Base-by-base conservation (phyloP, 2,888 invertebrate genomes). In the Epiblema foenella region DNA sequence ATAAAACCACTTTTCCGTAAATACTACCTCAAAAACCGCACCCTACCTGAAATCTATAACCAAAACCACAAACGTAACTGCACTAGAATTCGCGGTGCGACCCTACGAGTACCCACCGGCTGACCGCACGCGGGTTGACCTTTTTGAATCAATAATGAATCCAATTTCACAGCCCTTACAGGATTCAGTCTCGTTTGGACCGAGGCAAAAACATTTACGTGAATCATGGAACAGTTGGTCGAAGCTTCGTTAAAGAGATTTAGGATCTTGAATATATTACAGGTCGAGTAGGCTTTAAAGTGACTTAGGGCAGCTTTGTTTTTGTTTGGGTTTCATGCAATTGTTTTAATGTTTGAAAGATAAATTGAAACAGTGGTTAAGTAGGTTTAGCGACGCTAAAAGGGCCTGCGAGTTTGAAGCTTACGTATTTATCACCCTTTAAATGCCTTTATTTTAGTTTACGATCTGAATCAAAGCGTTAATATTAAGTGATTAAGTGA, bases 141-240 rank as follows among this genome's bases (percentile, higher is more conserved):
- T 86, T 85, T 85, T 82, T 89, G 88, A 89, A 89, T 90, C 85
- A 88, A 85, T 88, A 86, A 89, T 88, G 88, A 89, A 88, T 88
- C 83, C 86, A 89, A 89, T 89, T 87, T 83, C 77, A 75, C 77
- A 76, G 78, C 83, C 82, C 83, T 83, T 81, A 80, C 81, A 49
- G 74, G 73, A 66, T 73, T 74, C 62, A 77, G 80, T 77, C 81
- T 81, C 80, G 82, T 85, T 85, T 82, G 81, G 79, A 77, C 81
- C 76, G 80, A 81, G 86, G 86, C 84, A 86, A 83, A 82, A 83
- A 83, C 82, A 83, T 84, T 84, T 83, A 80, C 80, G 80, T 78
- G 77, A 80, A 83, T 83, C 80, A 81, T 81, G 81, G 80, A 80
- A 81, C 80, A 77, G 74, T 76, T 76, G 77, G 75, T 76, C 77